phyloP scores from a whole-genome alignment of 2,797 vertebrate genomes.

The Darevskia mixta region DNA sequence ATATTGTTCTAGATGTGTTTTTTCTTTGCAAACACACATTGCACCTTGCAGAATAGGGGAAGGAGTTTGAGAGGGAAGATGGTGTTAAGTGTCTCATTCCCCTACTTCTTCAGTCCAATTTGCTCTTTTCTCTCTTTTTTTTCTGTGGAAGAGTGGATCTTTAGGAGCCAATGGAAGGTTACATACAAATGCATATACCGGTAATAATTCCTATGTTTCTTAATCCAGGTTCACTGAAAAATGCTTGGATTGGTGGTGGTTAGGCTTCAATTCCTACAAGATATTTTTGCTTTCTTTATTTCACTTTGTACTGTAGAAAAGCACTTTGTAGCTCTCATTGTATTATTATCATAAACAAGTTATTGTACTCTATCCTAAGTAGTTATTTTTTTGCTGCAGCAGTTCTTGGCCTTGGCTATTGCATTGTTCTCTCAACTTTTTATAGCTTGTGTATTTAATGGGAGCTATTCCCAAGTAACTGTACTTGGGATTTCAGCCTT shows the following conservation, averaged over 20 bases:
- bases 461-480: not conserved
- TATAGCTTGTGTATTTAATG: not conserved
- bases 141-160: not conserved
- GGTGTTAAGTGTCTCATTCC: not conserved
- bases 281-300: not conserved
- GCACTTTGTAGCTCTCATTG: not conserved
- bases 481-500: not conserved
- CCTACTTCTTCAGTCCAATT: not conserved
- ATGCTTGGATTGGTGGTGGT: not conserved
- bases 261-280: not conserved
- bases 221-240: not conserved
- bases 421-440: not conserved
- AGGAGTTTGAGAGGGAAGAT: not conserved
- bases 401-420: not conserved
- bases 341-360: not conserved
- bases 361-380: not conserved
- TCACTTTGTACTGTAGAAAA: not conserved
- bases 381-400: slow-evolving; percentile 6
- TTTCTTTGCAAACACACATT: not conserved
- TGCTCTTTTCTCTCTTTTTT: not conserved
- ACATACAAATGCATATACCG: not conserved
- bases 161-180: not conserved
- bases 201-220: not conserved
- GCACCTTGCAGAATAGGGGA: not conserved
- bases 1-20: not conserved